These are phyloP conservation scores for Plumapathes pennacea DNA, from an alignment of 92 coral and sea anemone genomes.

Conservation along the genomic window DNA sequence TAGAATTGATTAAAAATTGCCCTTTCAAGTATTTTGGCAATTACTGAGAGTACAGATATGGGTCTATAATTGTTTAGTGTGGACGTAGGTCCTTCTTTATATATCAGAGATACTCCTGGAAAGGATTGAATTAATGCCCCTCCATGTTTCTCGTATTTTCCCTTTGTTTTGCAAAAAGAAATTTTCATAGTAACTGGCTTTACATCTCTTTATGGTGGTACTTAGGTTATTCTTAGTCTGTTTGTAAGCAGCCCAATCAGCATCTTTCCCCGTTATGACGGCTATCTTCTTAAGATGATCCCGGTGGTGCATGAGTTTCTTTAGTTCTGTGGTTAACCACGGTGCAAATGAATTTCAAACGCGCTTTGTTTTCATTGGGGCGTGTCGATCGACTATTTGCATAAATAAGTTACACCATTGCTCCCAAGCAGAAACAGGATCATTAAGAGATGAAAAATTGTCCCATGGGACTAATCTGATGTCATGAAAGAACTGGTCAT, in stretches of 20 bases:
- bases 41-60: constrained; percentile 22
- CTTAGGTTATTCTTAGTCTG: constrained; percentile 13
- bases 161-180: constrained; percentile 15
- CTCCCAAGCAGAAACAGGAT: constrained; percentile 20
- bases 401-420: constrained; percentile 21
- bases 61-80: constrained; percentile 22
- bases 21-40: constrained; percentile 7
- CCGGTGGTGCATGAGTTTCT: constrained; percentile 9
- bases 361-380: constrained; percentile 2
- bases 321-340: constrained; percentile 9
- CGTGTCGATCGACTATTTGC: background rate
- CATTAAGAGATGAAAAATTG: background rate
- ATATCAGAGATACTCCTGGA: too few relatives aligned
- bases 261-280: constrained; percentile 11
- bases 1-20: constrained; percentile 4
- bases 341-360: constrained; percentile 12
- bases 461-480: constrained; percentile 4
- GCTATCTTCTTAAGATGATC: constrained; percentile 30
- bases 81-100: too few relatives aligned
- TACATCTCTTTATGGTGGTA: constrained; percentile 5
- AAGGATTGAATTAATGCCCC: constrained; percentile 19
- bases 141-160: constrained; percentile 31
- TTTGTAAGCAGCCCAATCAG: constrained; percentile 30
- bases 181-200: constrained; percentile 6
- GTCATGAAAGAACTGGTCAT: background rate